Percentiles rank a stretch among this genome's conserved stretches.
Evolutionary conservation across 2,888 invertebrate species (phyloP).

Genomic region (Macrosoma leucophasiata): DNA sequence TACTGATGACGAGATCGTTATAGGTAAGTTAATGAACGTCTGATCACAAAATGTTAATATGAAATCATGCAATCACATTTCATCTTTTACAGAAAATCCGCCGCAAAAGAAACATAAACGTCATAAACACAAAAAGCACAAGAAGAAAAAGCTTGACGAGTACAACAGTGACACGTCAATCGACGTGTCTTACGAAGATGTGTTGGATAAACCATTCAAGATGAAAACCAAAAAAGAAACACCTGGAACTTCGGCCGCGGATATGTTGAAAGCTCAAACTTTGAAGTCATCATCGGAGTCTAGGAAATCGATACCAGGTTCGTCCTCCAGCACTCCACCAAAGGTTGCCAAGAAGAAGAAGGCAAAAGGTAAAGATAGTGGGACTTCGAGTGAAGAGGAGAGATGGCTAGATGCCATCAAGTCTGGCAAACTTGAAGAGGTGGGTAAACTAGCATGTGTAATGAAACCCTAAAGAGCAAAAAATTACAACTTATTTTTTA

Average conservation of each 20-base stretch:
- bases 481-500: too few relatives aligned
- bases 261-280: slow-evolving; percentile 66
- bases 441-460: too few relatives aligned
- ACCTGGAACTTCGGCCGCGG: slow-evolving; percentile 64
- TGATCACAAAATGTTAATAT: neutral
- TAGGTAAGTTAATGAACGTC: slow-evolving; percentile 40
- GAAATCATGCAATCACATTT: slow-evolving; percentile 4
- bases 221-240: slow-evolving; percentile 67
- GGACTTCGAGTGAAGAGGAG: slow-evolving; percentile 95
- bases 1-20: slow-evolving; percentile 66
- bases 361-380: slow-evolving; percentile 84
- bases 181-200: slow-evolving; percentile 65
- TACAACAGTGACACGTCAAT: slow-evolving; percentile 72
- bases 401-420: slow-evolving; percentile 96
- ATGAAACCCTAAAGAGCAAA: too few relatives aligned
- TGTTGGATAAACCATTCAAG: slow-evolving; percentile 67
- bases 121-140: slow-evolving; percentile 78
- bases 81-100: slow-evolving; percentile 48
- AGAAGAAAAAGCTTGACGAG: slow-evolving; percentile 73
- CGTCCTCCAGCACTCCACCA: slow-evolving; percentile 65
- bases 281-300: slow-evolving; percentile 62
- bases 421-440: slow-evolving; percentile 94
- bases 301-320: slow-evolving; percentile 56
- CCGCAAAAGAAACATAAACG: slow-evolving; percentile 78
- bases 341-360: slow-evolving; percentile 78